phyloP scores from a whole-genome alignment of 2,888 invertebrate species.

The Ophioninae sp. region DNA sequence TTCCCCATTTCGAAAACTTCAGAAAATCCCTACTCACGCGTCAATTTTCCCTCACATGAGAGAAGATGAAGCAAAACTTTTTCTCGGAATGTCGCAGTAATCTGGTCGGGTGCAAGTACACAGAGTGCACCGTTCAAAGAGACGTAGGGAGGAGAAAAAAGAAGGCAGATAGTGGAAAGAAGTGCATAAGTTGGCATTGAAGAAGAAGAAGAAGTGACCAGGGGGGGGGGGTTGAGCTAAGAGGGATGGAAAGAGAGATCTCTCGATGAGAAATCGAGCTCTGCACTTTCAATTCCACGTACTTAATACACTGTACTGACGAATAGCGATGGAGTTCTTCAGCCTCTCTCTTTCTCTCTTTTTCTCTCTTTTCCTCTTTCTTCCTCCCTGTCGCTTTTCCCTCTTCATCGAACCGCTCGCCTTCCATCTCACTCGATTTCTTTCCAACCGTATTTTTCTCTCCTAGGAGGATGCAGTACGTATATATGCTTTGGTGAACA shows the following conservation, averaged over 20 bases:
- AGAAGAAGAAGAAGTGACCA: no score
- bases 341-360: slow-evolving; percentile 18
- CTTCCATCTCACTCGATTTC: not conserved
- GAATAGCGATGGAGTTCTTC: slow-evolving; percentile 35
- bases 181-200: slow-evolving; percentile 8
- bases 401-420: not conserved
- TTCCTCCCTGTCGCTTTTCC: not conserved
- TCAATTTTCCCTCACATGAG: not conserved
- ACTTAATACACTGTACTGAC: slow-evolving; percentile 61
- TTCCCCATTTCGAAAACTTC: not conserved
- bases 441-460: not conserved
- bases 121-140: slow-evolving; percentile 29
- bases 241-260: slow-evolving; percentile 50
- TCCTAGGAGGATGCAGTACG: slow-evolving; percentile 27
- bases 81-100: slow-evolving; percentile 61
- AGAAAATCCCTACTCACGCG: slow-evolving; percentile 11
- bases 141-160: slow-evolving; percentile 15
- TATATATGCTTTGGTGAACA: slow-evolving; percentile 53
- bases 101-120: slow-evolving; percentile 41
- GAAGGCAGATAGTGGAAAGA: slow-evolving; percentile 31
- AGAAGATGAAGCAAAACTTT: slow-evolving; percentile 46
- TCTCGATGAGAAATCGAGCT: slow-evolving; percentile 40
- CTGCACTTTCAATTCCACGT: slow-evolving; percentile 63
- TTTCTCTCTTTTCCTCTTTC: slow-evolving; percentile 5
- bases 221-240: slow-evolving; percentile 36